Conservation (phyloP, 1,140 invertebrate genomes). For the Drosophila jambulina region DNA sequence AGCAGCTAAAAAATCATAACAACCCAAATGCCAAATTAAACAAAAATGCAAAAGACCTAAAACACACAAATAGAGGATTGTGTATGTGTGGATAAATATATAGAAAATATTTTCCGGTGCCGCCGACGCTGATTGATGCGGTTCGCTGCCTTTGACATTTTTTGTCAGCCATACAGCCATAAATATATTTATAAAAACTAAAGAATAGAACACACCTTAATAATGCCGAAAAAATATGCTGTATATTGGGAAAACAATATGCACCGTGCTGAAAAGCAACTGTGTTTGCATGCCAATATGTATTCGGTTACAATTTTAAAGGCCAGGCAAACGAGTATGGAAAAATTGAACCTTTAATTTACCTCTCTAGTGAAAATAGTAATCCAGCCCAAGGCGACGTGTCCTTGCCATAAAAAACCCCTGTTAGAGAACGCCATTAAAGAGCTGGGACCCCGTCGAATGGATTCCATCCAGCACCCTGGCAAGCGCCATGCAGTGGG, state of each 20-base stretch:
- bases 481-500: conserved; percentile 56
- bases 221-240: conserved; percentile 19
- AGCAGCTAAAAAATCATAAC: conserved; percentile 63
- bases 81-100: conserved; percentile 26
- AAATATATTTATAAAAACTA: conserved; percentile 70
- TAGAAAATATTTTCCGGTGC: conserved; percentile 41
- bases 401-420: conserved; percentile 26
- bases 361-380: not conserved
- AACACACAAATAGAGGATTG: conserved; percentile 24
- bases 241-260: conserved; percentile 18
- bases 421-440: conserved; percentile 63
- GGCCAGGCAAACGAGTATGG: not conserved
- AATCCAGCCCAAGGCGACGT: not conserved
- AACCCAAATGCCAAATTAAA: conserved; percentile 72
- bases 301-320: conserved; percentile 11
- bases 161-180: conserved; percentile 45
- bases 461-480: conserved; percentile 8
- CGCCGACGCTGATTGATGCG: conserved; percentile 68
- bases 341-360: not conserved
- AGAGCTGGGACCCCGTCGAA: conserved; percentile 2
- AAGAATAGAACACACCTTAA: conserved; percentile 44
- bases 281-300: conserved; percentile 7
- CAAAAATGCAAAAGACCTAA: conserved; percentile 60
- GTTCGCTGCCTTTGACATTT: conserved; percentile 69
- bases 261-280: conserved; percentile 6